Conservation (phyloP, 2,888 invertebrate species). For the Cephus runcator region DNA sequence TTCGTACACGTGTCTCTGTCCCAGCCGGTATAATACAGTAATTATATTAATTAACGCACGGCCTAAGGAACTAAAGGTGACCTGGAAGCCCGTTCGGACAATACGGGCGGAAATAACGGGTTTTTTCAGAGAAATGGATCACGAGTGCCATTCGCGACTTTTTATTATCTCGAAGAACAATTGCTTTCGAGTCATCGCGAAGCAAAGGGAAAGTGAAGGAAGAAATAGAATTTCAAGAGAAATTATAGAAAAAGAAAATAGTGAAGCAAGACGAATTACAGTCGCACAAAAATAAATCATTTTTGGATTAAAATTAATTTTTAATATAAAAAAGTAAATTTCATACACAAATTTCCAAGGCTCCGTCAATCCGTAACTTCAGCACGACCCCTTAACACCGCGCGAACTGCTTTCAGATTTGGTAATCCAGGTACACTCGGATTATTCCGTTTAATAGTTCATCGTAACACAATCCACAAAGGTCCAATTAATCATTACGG, state of each 20-base stretch:
- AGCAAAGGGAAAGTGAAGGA: background rate
- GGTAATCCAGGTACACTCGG: background rate
- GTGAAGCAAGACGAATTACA: too few relatives aligned
- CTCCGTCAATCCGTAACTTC: background rate
- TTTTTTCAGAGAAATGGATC: background rate
- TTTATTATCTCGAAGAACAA: background rate
- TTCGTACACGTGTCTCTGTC: background rate
- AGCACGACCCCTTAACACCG: background rate
- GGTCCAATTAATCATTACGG: background rate
- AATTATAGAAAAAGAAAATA: background rate
- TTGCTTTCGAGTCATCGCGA: background rate
- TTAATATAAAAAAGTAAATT: background rate
- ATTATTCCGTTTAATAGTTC: background rate
- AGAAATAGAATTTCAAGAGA: background rate
- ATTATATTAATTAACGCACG: background rate
- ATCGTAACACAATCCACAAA: background rate
- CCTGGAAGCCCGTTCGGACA: background rate
- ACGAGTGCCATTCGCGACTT: background rate
- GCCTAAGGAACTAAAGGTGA: background rate
- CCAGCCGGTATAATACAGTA: background rate
- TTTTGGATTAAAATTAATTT: too few relatives aligned
- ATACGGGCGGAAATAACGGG: conserved; percentile 1
- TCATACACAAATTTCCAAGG: background rate
- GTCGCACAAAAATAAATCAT: too few relatives aligned
- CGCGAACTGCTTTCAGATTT: background rate